These are phyloP conservation scores for Anorthoa munda DNA, from an alignment of 2,888 invertebrate genomes.

Conservation along the genomic window DNA sequence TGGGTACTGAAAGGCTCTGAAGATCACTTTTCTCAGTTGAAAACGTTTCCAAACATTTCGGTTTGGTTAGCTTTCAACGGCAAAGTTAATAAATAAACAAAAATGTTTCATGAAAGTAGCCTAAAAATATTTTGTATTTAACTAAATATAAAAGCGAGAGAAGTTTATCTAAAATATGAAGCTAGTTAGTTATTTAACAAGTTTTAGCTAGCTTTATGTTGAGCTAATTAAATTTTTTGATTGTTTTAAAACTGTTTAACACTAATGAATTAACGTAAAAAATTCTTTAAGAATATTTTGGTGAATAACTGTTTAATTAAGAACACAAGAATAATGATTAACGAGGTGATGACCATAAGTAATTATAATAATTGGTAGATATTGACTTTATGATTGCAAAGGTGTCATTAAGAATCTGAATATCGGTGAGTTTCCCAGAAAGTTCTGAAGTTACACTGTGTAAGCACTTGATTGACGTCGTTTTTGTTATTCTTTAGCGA, in stretches of 20 bases:
- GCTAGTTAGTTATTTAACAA: slow-evolving; percentile 8
- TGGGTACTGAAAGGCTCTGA: neutral
- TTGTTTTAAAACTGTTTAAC: neutral
- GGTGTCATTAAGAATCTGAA: slow-evolving; percentile 60
- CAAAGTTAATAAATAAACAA: slow-evolving; percentile 20
- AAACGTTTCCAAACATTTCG: slow-evolving; percentile 22
- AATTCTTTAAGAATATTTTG: neutral
- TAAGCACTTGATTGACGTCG: slow-evolving; percentile 68
- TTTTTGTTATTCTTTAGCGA: slow-evolving; percentile 70
- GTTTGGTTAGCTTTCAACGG: slow-evolving; percentile 9
- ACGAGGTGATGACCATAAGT: neutral
- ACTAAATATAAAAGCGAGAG: slow-evolving; percentile 5
- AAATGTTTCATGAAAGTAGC: slow-evolving; percentile 5
- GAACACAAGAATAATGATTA: neutral
- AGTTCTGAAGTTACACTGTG: slow-evolving; percentile 67
- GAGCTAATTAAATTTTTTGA: too few species aligned
- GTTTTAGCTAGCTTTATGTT: too few species aligned
- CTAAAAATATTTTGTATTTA: slow-evolving; percentile 6
- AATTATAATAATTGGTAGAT: too few species aligned
- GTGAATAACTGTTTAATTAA: neutral
- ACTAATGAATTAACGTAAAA: neutral
- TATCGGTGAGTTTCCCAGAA: slow-evolving; percentile 60
- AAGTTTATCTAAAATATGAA: slow-evolving; percentile 14
- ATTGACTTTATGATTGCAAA: slow-evolving; percentile 28
- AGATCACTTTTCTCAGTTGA: slow-evolving; percentile 14